Evolutionary conservation across 2,888 invertebrate species (phyloP).

Genomic region (Amblyjoppa fuscipennis): DNA sequence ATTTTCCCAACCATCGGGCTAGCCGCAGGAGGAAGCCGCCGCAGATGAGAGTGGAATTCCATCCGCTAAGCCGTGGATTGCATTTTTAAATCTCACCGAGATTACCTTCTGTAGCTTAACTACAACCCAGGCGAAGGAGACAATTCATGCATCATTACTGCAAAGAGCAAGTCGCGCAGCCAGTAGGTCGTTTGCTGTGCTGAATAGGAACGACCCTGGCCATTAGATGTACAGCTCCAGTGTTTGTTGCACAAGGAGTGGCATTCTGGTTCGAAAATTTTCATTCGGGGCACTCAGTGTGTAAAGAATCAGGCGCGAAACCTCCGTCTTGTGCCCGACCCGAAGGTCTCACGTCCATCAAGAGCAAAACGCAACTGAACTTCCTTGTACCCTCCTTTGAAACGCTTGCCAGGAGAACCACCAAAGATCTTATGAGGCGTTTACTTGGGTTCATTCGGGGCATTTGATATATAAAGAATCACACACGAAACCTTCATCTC

Average conservation of each 20-base stretch:
- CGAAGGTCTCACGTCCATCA: too few relatives aligned
- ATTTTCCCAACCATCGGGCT: constrained; percentile 35
- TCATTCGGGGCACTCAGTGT: neutral
- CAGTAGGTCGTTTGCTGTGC: neutral
- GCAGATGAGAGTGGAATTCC: constrained; percentile 42
- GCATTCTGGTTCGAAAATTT: neutral
- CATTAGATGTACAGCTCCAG: neutral
- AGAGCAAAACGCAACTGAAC: too few relatives aligned
- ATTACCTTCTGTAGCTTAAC: constrained; percentile 49
- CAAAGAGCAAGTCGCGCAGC: neutral
- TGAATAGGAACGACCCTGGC: neutral
- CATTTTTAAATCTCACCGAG: constrained; percentile 64
- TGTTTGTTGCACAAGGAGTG: neutral
- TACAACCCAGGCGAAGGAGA: constrained; percentile 37
- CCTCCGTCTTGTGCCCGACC: too few relatives aligned
- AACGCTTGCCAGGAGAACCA: too few relatives aligned
- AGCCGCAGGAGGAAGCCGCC: constrained; percentile 28
- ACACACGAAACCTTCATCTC: too few relatives aligned
- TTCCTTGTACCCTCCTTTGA: too few relatives aligned
- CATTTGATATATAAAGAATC: too few relatives aligned
- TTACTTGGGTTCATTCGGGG: too few relatives aligned
- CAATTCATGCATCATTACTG: constrained; percentile 31
- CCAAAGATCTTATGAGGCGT: too few relatives aligned
- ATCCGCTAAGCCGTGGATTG: constrained; percentile 51
- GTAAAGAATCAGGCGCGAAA: too few relatives aligned